phyloP scores from a whole-genome alignment of 2,113 vertebrate species.

The Pleuronectes platessa region DNA sequence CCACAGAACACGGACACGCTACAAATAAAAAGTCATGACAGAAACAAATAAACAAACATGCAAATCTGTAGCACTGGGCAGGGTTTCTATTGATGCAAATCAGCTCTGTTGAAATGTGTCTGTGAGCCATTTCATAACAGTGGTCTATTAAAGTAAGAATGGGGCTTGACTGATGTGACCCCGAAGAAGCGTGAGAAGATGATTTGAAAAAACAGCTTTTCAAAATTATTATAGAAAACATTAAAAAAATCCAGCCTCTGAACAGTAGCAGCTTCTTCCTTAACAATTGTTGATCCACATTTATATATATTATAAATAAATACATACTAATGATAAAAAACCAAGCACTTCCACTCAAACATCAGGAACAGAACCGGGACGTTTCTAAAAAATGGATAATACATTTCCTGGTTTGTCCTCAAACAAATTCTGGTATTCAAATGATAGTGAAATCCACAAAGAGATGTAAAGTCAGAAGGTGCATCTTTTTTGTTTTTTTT shows the following conservation, averaged over 20 bases:
- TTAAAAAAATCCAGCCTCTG: conserved; percentile 3
- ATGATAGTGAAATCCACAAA: background rate
- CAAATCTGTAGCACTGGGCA: conserved; percentile 20
- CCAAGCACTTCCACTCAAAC: conserved; percentile 13
- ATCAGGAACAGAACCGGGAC: background rate
- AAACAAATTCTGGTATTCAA: conserved; percentile 14
- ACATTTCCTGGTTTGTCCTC: conserved; percentile 22
- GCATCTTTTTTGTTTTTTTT: background rate
- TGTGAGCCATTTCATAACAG: conserved; percentile 3
- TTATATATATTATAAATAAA: background rate
- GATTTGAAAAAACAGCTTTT: conserved; percentile 3
- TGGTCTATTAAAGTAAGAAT: conserved; percentile 10
- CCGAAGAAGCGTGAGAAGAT: background rate
- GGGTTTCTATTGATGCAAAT: conserved; percentile 50
- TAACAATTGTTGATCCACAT: conserved; percentile 11
- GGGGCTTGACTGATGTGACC: background rate
- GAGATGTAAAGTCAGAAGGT: conserved; percentile 4
- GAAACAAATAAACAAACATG: conserved; percentile 48
- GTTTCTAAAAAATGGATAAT: background rate
- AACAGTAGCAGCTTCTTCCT: conserved; percentile 3
- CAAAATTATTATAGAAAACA: conserved; percentile 35
- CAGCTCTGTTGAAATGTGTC: conserved; percentile 8
- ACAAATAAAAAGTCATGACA: conserved; percentile 46
- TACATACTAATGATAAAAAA: background rate
- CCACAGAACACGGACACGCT: conserved; percentile 47